Evolutionary conservation across 2,113 vertebrate genomes (phyloP).

Genomic region (Carassius auratus): DNA sequence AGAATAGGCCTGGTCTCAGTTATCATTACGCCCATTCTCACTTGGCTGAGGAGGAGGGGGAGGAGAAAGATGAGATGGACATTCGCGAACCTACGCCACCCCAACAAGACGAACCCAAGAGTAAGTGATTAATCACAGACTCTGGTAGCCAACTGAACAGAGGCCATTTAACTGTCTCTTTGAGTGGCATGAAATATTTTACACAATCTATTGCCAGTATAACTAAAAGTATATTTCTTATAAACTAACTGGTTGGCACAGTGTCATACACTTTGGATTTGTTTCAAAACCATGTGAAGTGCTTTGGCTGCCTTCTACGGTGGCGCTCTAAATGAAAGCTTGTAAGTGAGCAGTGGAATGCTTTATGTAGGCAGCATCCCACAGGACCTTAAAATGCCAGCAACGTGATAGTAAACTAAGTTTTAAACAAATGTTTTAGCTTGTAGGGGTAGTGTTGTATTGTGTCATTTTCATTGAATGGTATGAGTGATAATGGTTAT

Average conservation of each 20-base stretch:
- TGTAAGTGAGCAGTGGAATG: neutral
- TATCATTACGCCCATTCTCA: constrained; percentile 98
- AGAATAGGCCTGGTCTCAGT: constrained; percentile 94
- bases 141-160: neutral
- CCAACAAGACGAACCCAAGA: constrained; percentile 86
- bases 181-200: neutral
- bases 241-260: neutral
- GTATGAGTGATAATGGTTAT: neutral
- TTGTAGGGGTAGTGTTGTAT: neutral
- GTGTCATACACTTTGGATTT: neutral
- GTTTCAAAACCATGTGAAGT: neutral
- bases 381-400: neutral
- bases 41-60: constrained; percentile 93
- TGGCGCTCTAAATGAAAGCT: neutral
- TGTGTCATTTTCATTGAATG: neutral
- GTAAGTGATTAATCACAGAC: constrained; percentile 69
- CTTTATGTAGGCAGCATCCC: neutral
- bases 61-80: constrained; percentile 89
- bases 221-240: neutral
- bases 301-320: neutral
- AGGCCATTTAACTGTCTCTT: neutral
- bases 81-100: constrained; percentile 80
- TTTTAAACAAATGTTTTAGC: neutral
- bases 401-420: neutral
- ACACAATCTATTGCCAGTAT: neutral